Conservation (phyloP, 2,797 vertebrate genomes). For the Sphenopsis melanotis region DNA sequence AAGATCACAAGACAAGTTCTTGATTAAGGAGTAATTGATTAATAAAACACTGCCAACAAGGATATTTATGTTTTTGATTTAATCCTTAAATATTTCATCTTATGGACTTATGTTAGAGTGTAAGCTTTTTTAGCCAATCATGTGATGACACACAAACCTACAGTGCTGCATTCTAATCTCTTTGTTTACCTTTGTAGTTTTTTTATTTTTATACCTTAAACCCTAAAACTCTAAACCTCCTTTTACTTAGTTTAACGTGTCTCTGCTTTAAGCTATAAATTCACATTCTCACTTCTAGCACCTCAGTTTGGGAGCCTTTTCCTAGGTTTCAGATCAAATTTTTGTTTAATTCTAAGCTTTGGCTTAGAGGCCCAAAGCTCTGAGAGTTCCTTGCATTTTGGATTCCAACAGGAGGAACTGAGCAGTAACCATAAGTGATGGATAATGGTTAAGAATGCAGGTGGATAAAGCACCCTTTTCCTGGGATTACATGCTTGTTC, state of each 20-base stretch:
- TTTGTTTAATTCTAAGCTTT: neutral
- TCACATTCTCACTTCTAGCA: neutral
- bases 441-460: neutral
- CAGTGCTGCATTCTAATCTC: neutral
- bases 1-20: neutral
- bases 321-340: neutral
- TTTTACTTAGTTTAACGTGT: neutral
- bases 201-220: neutral
- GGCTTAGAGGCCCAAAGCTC: neutral
- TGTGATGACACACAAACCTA: neutral
- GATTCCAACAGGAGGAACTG: neutral
- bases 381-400: neutral
- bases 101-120: neutral
- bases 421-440: neutral
- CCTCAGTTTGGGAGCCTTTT: neutral
- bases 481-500: neutral
- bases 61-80: neutral
- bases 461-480: neutral
- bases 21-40: neutral
- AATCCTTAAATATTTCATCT: neutral
- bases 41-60: neutral
- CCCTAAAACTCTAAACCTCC: neutral
- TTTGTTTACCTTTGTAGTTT: neutral
- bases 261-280: neutral
- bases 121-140: neutral